These are phyloP conservation scores for Coelopa frigida DNA, from an alignment of 1,140 invertebrate genomes.

Conservation along the genomic window DNA sequence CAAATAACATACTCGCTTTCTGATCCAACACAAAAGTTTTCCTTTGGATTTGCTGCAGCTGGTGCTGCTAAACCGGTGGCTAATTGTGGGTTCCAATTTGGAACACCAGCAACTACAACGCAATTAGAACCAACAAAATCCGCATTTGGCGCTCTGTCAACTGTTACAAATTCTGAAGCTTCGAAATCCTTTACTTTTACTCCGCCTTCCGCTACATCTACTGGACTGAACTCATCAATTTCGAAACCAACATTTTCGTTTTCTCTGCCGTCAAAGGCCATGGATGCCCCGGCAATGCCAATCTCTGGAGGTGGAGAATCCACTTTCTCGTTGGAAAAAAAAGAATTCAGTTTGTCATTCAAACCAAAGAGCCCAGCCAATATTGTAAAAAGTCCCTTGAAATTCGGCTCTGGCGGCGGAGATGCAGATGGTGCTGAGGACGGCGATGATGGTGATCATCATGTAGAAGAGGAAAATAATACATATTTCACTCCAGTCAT, in stretches of 20 bases:
- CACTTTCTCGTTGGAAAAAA: constrained; percentile 27
- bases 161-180: constrained; percentile 13
- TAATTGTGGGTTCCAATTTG: constrained; percentile 9
- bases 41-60: constrained; percentile 44
- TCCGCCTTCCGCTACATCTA: constrained; percentile 4
- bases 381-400: constrained; percentile 43
- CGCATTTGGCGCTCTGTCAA: constrained; percentile 17
- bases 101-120: constrained; percentile 10
- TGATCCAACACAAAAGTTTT: constrained; percentile 32
- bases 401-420: constrained; percentile 19
- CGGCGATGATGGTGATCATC: constrained; percentile 54
- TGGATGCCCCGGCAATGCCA: neutral
- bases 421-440: constrained; percentile 49
- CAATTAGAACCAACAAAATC: constrained; percentile 12
- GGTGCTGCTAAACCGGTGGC: constrained; percentile 4
- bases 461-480: constrained; percentile 64
- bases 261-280: constrained; percentile 8
- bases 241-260: constrained; percentile 17
- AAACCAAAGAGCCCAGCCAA: constrained; percentile 52
- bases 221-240: neutral
- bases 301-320: constrained; percentile 3
- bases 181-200: constrained; percentile 12
- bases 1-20: constrained; percentile 16
- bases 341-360: constrained; percentile 30
- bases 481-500: constrained; percentile 73